Evolutionary conservation across 2,888 invertebrate species (phyloP), one percentile per base, ranked within the genome.

Genomic region (Hetaerina titia): DNA sequence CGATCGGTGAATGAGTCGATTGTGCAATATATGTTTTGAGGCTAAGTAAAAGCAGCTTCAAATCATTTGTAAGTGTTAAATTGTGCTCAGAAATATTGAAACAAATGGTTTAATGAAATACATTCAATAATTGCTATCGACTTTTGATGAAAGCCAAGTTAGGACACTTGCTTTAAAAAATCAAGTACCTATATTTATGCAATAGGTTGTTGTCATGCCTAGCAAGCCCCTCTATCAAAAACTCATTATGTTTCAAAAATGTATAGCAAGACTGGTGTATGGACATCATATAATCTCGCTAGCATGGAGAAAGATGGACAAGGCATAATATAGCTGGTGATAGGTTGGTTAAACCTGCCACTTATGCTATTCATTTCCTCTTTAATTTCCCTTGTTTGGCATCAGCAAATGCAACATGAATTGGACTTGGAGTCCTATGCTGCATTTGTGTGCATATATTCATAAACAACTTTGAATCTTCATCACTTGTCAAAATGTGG

Each of bases 251-350:
- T 69, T 92, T 69, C 19, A 92, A 57, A 74, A 92, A 25, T 92
- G 92, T 64, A 90, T 56, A 69, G 92, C 74, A 92, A 92, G 92
- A 92, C 92, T 92, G 92, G 92, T n/a, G 74, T 74, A 74, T 57
- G 69, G n/a, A 92, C 92, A 92, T 69, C 69, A 15, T 74, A 22
- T 92, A 92, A 69, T 45, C 92, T 92, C 56, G 56, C 92, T 81
- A 81, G 81, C 92, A 92, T 56, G 56, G 64, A 69, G 69, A 56
- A 69, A 92, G 45, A 92, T 56, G 92, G 69, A 74, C 22, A 56
- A 13, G 92, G 69, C 69, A 22, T 92, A 56, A n/a, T 56, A 9
- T 92, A 69, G 69, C 64, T 57, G 45, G 92, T 92, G 56, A 74
- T 92, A n/a, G 69, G 92, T 92, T 74, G 56, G 56, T 92, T 90